phyloP scores from a whole-genome alignment of 2,113 vertebrate species.

The Hemichromis elongatus region DNA sequence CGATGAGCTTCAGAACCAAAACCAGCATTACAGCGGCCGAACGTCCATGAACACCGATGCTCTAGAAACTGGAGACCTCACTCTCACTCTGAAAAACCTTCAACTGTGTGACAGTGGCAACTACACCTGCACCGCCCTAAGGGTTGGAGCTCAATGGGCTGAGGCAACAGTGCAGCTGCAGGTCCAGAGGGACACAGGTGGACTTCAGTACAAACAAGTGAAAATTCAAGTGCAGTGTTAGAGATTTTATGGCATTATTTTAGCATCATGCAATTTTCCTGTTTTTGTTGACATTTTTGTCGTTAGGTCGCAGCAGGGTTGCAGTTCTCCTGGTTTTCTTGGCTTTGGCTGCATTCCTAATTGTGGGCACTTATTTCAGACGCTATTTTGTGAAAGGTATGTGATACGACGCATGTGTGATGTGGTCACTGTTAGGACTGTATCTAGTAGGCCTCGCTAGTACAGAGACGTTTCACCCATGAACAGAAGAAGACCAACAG shows the following conservation, averaged over 20 bases:
- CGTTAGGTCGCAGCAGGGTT: rapidly evolving
- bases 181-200: background rate
- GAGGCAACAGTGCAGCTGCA: background rate
- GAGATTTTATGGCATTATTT: background rate
- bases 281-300: background rate
- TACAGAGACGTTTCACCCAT: too few species aligned
- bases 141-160: background rate
- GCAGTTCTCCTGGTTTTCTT: too few species aligned
- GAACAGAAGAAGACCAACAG: too few species aligned
- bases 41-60: rapidly evolving
- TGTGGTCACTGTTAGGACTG: too few species aligned
- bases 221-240: rapidly evolving
- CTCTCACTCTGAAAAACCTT: background rate
- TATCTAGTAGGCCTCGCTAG: too few species aligned
- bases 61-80: background rate
- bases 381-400: too few species aligned
- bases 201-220: background rate
- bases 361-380: too few species aligned
- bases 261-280: rapidly evolving
- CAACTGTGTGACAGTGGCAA: background rate
- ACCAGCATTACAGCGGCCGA: rapidly evolving
- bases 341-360: too few species aligned
- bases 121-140: background rate
- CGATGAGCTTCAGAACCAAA: background rate
- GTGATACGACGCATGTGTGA: too few species aligned